A percentile compares a stretch with the other conserved stretches of the same genome.
Conservation (phyloP, 2,113 vertebrate species). For the Ammodytes marinus region DNA sequence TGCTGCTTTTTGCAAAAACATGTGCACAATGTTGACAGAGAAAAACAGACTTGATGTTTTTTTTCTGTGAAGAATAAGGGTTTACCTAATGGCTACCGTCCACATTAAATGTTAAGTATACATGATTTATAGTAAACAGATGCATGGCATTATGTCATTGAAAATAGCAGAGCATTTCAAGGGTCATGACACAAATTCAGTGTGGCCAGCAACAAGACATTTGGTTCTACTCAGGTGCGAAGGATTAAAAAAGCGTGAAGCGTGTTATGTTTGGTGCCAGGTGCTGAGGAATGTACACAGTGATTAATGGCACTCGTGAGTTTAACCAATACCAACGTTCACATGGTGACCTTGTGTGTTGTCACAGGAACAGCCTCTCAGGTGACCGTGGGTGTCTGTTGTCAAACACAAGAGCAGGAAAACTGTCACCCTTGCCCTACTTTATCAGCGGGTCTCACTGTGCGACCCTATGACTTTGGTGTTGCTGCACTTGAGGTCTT, state of each 20-base stretch:
- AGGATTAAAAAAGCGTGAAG: background rate
- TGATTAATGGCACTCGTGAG: background rate
- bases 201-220: background rate
- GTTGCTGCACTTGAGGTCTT: background rate
- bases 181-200: background rate
- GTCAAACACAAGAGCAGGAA: constrained; percentile 79
- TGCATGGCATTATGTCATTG: background rate
- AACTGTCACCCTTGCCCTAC: constrained; percentile 81
- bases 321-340: background rate
- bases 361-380: constrained; percentile 55
- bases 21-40: background rate
- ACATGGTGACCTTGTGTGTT: constrained; percentile 57
- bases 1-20: background rate
- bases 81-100: background rate
- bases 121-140: background rate
- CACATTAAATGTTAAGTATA: background rate
- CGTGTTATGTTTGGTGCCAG: background rate
- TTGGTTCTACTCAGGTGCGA: background rate
- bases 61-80: background rate
- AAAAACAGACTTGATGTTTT: background rate
- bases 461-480: constrained; percentile 14
- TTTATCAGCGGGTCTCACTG: constrained; percentile 44
- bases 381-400: constrained; percentile 65
- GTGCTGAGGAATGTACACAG: background rate
- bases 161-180: background rate